These are phyloP conservation scores for Gasteruption jaculator DNA, from an alignment of 2,888 invertebrate species.

Conservation along the genomic window DNA sequence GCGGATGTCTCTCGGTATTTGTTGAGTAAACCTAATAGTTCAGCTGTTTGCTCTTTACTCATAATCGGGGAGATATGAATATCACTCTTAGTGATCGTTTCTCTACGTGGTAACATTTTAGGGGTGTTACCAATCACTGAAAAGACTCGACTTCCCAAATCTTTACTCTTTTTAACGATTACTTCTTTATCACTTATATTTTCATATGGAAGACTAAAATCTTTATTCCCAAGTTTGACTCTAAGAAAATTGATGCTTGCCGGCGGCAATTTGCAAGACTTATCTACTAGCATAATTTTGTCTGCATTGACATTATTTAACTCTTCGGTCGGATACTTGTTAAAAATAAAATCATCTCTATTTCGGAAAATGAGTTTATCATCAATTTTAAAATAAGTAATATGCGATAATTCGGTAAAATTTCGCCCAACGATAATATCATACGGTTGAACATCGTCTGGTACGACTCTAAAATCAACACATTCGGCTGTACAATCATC, in stretches of 20 bases:
- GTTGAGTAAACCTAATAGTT: conserved; percentile 7
- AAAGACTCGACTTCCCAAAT: background rate
- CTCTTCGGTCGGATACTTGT: background rate
- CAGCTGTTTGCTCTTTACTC: background rate
- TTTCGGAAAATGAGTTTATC: conserved; percentile 10
- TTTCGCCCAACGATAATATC: conserved; percentile 27
- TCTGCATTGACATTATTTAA: conserved; percentile 1
- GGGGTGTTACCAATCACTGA: background rate
- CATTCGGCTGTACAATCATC: conserved; percentile 20
- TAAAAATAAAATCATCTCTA: background rate
- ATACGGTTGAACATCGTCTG: conserved; percentile 24
- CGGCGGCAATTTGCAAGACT: too few species aligned
- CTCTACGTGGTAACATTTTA: background rate
- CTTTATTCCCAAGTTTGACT: background rate
- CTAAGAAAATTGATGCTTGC: conserved; percentile 15
- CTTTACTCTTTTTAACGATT: background rate
- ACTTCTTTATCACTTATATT: background rate
- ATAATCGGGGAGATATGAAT: background rate
- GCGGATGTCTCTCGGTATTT: conserved; percentile 18
- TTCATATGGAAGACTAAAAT: conserved; percentile 4
- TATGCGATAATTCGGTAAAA: conserved; percentile 22
- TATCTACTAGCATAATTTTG: too few species aligned
- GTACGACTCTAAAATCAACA: conserved; percentile 24
- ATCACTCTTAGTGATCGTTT: conserved; percentile 2
- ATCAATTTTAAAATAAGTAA: conserved; percentile 22